Evolutionary conservation across 2,797 vertebrate genomes (phyloP).

Genomic region (Discoglossus pictus): DNA sequence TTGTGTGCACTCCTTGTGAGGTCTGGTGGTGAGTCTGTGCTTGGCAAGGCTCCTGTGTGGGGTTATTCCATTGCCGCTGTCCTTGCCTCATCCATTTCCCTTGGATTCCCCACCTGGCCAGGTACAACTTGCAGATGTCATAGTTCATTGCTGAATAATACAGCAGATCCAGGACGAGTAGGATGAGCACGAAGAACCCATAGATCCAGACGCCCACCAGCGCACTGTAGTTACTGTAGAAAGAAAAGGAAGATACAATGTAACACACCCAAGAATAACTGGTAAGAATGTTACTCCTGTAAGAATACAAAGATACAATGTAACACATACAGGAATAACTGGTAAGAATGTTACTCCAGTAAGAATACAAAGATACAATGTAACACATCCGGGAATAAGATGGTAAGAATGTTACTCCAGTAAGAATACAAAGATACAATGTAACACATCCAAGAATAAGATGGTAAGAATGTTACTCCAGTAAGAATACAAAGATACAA

Average conservation of each 20-base stretch:
- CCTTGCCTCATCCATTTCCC: slow-evolving; percentile 92
- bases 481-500: too few relatives aligned
- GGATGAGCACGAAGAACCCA: slow-evolving; percentile 91
- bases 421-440: too few relatives aligned
- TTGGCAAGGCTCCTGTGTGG: slow-evolving; percentile 71
- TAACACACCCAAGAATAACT: too few relatives aligned
- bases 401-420: too few relatives aligned
- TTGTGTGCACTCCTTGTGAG: slow-evolving; percentile 75
- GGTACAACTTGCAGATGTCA: slow-evolving; percentile 90
- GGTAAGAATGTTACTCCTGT: too few relatives aligned
- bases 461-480: too few relatives aligned
- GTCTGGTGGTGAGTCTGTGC: slow-evolving; percentile 58
- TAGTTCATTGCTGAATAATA: slow-evolving; percentile 99
- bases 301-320: too few relatives aligned
- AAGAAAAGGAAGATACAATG: slow-evolving; percentile 36
- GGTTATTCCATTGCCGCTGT: slow-evolving; percentile 82
- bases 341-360: too few relatives aligned
- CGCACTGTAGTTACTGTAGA: slow-evolving; percentile 91
- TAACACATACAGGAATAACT: too few relatives aligned
- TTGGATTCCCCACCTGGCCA: slow-evolving; percentile 93
- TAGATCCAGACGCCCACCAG: slow-evolving; percentile 98
- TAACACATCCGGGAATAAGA: too few relatives aligned
- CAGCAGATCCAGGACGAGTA: slow-evolving; percentile 91
- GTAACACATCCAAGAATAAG: too few relatives aligned
- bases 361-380: too few relatives aligned